Evolutionary conservation across 2,113 vertebrate genomes (phyloP).

Genomic region (Semnornis frantzii): DNA sequence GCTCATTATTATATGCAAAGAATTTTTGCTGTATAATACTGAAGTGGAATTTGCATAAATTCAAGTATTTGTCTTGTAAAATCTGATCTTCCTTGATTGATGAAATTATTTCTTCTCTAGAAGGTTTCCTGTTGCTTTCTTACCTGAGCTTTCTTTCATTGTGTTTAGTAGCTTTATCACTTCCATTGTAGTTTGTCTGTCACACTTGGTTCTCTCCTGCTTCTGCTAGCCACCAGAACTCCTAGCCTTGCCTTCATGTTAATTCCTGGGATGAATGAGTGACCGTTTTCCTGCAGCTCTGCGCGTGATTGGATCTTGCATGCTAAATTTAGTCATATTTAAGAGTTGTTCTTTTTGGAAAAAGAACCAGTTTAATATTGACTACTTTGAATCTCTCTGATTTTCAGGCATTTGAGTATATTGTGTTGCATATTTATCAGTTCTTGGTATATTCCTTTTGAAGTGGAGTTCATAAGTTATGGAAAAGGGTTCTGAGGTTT

Average conservation of each 20-base stretch:
- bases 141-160: not conserved
- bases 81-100: not conserved
- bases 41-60: not conserved
- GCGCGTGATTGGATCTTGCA: not conserved
- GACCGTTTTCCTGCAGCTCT: slow-evolving; percentile 39
- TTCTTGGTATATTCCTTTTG: not conserved
- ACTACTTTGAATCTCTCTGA: not conserved
- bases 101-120: not conserved
- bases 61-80: not conserved
- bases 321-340: not conserved
- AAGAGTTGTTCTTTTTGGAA: not conserved
- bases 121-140: not conserved
- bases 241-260: not conserved
- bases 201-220: not conserved
- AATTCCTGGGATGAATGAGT: slow-evolving; percentile 1
- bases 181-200: not conserved
- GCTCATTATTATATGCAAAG: not conserved
- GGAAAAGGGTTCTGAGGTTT: not conserved
- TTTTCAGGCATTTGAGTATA: not conserved
- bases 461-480: not conserved
- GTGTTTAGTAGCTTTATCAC: not conserved
- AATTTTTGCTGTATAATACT: not conserved
- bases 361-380: not conserved
- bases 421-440: not conserved
- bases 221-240: not conserved